Percentiles rank a stretch among this genome's conserved stretches.
Conservation (phyloP, 1,140 invertebrate species). For the Drosophila ironensis region DNA sequence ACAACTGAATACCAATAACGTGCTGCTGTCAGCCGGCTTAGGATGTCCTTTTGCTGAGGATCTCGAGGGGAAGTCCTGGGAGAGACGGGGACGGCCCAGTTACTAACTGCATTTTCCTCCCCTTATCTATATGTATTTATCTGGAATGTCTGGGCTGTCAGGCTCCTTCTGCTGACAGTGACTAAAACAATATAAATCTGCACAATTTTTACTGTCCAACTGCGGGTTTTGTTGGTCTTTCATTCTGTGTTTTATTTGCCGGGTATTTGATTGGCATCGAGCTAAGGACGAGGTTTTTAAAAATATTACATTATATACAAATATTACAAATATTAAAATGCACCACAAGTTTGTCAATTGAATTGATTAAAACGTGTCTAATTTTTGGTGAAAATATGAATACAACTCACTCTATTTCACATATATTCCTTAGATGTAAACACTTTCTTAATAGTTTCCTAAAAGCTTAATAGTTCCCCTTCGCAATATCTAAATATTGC, state of each 20-base stretch:
- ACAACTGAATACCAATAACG: constrained; percentile 54
- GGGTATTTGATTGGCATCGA: background rate
- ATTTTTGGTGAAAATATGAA: no score
- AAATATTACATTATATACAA: no score
- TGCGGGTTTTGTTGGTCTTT: background rate
- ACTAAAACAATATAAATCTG: constrained; percentile 46
- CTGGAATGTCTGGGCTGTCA: constrained; percentile 36
- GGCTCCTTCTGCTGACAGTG: constrained; percentile 18
- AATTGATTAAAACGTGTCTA: no score
- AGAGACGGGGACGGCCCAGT: background rate
- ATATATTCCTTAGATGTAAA: no score
- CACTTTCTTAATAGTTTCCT: no score
- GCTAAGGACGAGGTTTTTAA: no score
- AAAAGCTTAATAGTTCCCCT: no score
- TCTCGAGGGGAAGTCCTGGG: background rate
- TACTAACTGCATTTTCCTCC: constrained; percentile 29
- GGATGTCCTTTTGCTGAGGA: no score
- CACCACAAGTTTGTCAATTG: no score
- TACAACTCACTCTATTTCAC: no score
- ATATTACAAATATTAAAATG: no score
- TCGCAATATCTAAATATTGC: no score
- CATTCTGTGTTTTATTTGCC: background rate
- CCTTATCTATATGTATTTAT: constrained; percentile 45
- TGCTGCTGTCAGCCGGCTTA: constrained; percentile 46
- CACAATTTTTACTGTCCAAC: constrained; percentile 8